phyloP scores from a whole-genome alignment of 1,140 invertebrate species.

The Drosophila pachea region DNA sequence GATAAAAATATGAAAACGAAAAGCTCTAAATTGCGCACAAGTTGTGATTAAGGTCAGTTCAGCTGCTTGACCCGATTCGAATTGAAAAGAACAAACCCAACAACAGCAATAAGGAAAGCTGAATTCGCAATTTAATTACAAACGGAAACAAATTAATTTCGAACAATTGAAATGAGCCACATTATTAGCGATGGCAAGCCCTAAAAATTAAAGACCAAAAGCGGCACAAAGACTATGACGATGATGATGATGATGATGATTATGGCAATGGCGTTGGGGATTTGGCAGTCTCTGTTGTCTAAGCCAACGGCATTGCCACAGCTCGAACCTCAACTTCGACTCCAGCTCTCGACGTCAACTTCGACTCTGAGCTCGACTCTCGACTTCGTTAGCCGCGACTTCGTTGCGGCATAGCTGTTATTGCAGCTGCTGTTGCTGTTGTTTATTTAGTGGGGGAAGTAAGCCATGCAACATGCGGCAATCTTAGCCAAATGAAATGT shows the following conservation, averaged over 20 bases:
- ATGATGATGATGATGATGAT: conserved; percentile 1
- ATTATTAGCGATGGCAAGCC: conserved; percentile 45
- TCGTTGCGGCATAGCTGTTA: no score
- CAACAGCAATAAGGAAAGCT: conserved; percentile 21
- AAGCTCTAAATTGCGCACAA: conserved; percentile 46
- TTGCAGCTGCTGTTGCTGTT: conserved; percentile 32
- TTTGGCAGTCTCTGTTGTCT: conserved; percentile 1
- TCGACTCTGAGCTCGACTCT: conserved; percentile 25
- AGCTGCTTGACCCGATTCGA: conserved; percentile 45
- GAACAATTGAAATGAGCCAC: conserved; percentile 59
- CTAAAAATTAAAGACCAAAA: neutral
- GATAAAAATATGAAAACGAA: conserved; percentile 7
- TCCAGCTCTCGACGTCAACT: conserved; percentile 19
- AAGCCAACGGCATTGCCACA: no score
- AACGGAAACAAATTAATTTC: conserved; percentile 67
- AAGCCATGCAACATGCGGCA: conserved; percentile 36
- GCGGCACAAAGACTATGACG: neutral
- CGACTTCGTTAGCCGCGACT: conserved; percentile 35
- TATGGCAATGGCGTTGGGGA: conserved; percentile 8
- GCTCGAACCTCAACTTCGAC: conserved; percentile 5
- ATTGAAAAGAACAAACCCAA: neutral
- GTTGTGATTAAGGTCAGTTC: conserved; percentile 50
- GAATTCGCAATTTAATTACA: conserved; percentile 51
- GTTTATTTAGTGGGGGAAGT: conserved; percentile 9
- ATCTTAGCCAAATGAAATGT: conserved; percentile 18